Base-by-base conservation (phyloP, 2,888 invertebrate genomes). In the Latrodectus elegans region DNA sequence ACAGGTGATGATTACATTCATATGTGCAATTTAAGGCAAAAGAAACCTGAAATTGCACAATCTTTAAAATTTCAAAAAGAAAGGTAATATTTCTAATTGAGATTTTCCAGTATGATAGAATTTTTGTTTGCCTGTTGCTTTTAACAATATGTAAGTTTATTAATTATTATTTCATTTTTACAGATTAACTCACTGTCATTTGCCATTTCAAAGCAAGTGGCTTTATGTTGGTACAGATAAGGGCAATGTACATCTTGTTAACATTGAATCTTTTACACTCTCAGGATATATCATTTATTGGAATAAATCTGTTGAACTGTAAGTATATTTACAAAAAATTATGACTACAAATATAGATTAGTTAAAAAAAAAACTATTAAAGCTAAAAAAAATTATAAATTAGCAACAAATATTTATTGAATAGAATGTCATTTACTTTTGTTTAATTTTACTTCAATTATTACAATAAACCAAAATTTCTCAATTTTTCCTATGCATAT, bases 241-340 rank as follows among this genome's bases (percentile, higher is more conserved):
- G 91, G 99, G 99, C 90, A 99, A 99, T 94, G 96, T 99, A 91
- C 98, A 99, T 93, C 95, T 99, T 90, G 97, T 99, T 92, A 97
- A 99, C 93, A 95, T 99, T 91, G 99, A 99, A 93, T 96, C 96
- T 91, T 99, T 99, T 94, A 94, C 95, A 91, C 95, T 99, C 91
- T 98, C 98, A 92, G 98, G 99, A 90, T 99, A 99, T 94, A 95
- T 98, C 93, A 98, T 99, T 94, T 99, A 99, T 94, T 99, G 99
- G 99, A 99, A 99, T 94, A 99, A 99, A 94, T 98, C 99, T 91
- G 99, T 99, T 93, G 99, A 99, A 95, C 94, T 98, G 98, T 99
- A 94, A 96, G 97, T 86, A 55, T 60, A 71, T 6, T 38, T 38
- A 6, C 38, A 38, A 3, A 4, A 38, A 38, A 38, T 38, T 38